phyloP scores from a whole-genome alignment of 1,140 invertebrate genomes.

The Pemphigus obesinymphae region DNA sequence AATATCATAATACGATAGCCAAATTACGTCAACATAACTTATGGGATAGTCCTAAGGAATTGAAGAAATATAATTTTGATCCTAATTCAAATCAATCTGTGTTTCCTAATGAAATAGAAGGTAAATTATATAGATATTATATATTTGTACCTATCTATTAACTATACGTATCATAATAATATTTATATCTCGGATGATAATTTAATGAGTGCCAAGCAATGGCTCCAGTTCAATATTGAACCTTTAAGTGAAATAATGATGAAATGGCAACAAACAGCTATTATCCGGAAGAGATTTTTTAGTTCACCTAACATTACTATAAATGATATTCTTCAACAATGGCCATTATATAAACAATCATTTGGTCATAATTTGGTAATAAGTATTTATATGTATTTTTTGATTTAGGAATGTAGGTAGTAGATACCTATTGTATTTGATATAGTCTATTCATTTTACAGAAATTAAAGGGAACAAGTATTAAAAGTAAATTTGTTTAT shows the following conservation, averaged over 20 bases:
- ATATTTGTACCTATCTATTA: no score
- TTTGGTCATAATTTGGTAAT: constrained; percentile 7
- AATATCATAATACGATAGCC: not conserved
- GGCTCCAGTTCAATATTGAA: not conserved
- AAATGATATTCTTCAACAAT: not conserved
- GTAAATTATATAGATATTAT: not conserved
- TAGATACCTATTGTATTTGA: no score
- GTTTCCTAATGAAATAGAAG: not conserved
- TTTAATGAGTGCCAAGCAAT: constrained; percentile 1
- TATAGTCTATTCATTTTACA: no score
- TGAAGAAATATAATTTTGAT: not conserved
- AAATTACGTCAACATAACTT: not conserved
- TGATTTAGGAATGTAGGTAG: no score
- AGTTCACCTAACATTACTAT: not conserved
- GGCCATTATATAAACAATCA: not conserved
- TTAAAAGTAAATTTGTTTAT: no score
- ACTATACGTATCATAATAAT: no score
- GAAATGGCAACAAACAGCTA: not conserved
- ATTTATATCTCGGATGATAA: not conserved
- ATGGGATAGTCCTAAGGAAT: not conserved
- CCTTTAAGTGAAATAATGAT: not conserved
- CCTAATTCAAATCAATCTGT: not conserved
- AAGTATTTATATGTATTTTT: no score
- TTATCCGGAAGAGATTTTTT: not conserved
- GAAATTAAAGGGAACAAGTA: no score